Base-by-base conservation (phyloP, 2,113 vertebrate genomes). In the Leucopternis melanops region DNA sequence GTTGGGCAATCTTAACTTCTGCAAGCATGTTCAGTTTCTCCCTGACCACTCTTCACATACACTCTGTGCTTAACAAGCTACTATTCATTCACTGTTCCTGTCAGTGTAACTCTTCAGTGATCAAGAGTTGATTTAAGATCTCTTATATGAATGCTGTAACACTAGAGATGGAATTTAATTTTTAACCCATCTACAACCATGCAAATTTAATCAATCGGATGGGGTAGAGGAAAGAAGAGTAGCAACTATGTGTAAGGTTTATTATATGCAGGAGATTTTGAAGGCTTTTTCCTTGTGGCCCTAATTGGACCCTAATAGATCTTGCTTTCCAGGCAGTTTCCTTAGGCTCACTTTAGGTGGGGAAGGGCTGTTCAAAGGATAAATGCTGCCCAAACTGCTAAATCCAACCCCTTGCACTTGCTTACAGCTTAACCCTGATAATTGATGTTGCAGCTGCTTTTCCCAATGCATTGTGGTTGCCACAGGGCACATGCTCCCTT, bases 361-460 rank as follows among this genome's bases (percentile, higher is more conserved):
- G 26, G 23, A 91, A 85, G 27, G 54, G 25, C 44, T 82, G 52
- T 91, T 84, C 27, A 62, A 87, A 91, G 57, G 16, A 42, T 63
- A 45, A 89, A 59, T 40, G 73, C 49, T 89, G 57, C 73, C 34
- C 20, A 67, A 81, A 32, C 42, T 86, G 57, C 80, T 81, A 66
- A 92, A 74, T 36, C 47, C 67, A 88, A 58, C 69, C 61, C 78
- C 65, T 57, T 79, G n/a, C 38, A 40, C 38, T 71, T 70, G 61
- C 61, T 92, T 19, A 26, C 34, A 44, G 38, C 18, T 55, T 87
- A 92, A 49, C n/a, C 69, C 61, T 61, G 38, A 6, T 85, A 93
- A 74, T 21, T 74, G 47, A 44, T 49, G 52, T 67, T 96, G 89
- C 91, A 92, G 83, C 94, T 92, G 91, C 89, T 89, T 89, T 95